Percentiles rank a stretch among this genome's conserved stretches.
Evolutionary conservation across 2,797 vertebrate genomes (phyloP).

Genomic region (Syngnathus rostellatus): DNA sequence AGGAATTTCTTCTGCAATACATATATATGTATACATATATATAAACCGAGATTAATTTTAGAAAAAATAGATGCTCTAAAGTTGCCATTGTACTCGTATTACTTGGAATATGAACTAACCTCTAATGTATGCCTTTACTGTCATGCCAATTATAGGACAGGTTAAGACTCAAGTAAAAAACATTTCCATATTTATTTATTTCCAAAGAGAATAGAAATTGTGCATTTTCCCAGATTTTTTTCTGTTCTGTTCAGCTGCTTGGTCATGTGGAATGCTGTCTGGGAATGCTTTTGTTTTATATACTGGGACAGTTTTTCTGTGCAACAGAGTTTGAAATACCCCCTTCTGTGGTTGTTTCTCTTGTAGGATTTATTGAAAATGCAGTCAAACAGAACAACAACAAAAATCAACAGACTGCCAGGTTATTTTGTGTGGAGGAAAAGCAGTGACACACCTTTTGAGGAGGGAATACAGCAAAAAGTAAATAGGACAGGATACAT

Average conservation of each 20-base stretch:
- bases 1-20: too few relatives aligned
- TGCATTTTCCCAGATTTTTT: background rate
- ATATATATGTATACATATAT: too few relatives aligned
- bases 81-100: background rate
- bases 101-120: background rate
- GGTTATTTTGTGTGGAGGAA: too few relatives aligned
- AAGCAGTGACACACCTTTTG: too few relatives aligned
- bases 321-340: too few relatives aligned
- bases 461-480: too few relatives aligned
- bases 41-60: too few relatives aligned
- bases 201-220: background rate
- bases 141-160: background rate
- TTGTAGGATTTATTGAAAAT: background rate
- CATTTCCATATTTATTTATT: background rate
- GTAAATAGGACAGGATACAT: too few relatives aligned
- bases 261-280: background rate
- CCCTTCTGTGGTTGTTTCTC: too few relatives aligned
- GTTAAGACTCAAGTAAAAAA: background rate
- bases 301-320: too few relatives aligned
- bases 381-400: background rate
- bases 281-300: background rate
- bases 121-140: background rate
- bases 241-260: background rate
- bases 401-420: too few relatives aligned
- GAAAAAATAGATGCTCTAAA: too few relatives aligned